Conservation (phyloP, 2,888 invertebrate species). For the Nemotelus pantherinus region DNA sequence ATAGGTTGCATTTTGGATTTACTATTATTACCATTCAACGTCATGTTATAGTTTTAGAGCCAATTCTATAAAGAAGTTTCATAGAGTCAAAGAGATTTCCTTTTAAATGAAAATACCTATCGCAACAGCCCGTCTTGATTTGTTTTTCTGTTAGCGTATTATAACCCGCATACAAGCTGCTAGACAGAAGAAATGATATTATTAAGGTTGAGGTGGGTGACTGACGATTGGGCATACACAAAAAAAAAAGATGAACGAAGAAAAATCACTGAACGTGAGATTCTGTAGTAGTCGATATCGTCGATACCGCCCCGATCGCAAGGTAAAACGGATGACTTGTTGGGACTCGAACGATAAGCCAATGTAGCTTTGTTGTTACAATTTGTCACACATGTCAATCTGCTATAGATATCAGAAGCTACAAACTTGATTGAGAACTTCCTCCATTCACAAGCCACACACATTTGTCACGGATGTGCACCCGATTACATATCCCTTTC, state of each 20-base stretch:
- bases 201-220: background rate
- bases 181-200: background rate
- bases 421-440: constrained; percentile 45
- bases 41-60: no score
- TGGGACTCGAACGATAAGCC: constrained; percentile 38
- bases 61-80: no score
- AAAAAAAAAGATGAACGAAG: constrained; percentile 6
- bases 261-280: constrained; percentile 42
- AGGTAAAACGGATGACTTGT: constrained; percentile 45
- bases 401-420: constrained; percentile 37
- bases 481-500: constrained; percentile 13
- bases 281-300: constrained; percentile 21
- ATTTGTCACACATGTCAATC: constrained; percentile 46
- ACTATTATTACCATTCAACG: no score
- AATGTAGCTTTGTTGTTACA: constrained; percentile 39
- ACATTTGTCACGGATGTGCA: constrained; percentile 37
- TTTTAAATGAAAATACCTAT: no score
- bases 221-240: constrained; percentile 4
- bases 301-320: constrained; percentile 32
- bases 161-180: no score
- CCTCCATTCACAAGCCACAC: constrained; percentile 39
- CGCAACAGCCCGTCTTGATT: no score
- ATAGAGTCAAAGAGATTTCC: no score
- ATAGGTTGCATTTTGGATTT: no score
- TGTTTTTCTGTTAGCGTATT: no score